A percentile compares a stretch with the other conserved stretches of the same genome.
Conservation (phyloP, 2,113 vertebrate genomes). For the Vulpes vulpes region DNA sequence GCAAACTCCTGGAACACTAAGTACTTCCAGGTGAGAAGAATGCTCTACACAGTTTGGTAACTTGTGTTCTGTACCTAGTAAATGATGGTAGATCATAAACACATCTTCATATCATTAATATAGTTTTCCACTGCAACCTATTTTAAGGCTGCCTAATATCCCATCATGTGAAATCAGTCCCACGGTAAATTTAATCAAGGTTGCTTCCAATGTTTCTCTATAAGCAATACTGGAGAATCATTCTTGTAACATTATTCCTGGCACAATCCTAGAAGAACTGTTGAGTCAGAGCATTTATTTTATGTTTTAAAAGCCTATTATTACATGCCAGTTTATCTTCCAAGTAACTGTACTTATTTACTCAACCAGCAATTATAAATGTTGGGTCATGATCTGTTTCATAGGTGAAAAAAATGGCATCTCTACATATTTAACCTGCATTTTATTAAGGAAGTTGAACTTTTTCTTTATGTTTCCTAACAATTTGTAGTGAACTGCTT, state of each 20-base stretch:
- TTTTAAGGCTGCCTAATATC: neutral
- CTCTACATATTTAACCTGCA: neutral
- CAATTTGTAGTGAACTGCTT: neutral
- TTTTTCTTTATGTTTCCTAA: neutral
- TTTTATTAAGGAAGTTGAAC: neutral
- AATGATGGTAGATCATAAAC: neutral
- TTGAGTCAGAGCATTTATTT: neutral
- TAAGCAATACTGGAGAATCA: neutral
- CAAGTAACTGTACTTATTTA: neutral
- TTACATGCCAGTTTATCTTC: neutral
- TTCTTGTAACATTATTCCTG: neutral
- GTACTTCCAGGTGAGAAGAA: neutral
- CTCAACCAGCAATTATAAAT: neutral
- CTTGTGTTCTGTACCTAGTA: neutral
- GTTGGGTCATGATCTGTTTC: neutral
- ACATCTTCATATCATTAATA: neutral
- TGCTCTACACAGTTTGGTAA: neutral
- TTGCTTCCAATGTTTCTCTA: neutral
- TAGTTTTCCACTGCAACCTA: neutral
- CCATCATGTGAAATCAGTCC: neutral
- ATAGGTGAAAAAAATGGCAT: neutral
- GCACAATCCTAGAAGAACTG: neutral
- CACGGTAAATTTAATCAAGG: neutral
- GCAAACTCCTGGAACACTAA: neutral
- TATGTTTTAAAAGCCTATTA: neutral